Evolutionary conservation across 1,140 invertebrate genomes (phyloP).

Genomic region (Drosophila truncata): DNA sequence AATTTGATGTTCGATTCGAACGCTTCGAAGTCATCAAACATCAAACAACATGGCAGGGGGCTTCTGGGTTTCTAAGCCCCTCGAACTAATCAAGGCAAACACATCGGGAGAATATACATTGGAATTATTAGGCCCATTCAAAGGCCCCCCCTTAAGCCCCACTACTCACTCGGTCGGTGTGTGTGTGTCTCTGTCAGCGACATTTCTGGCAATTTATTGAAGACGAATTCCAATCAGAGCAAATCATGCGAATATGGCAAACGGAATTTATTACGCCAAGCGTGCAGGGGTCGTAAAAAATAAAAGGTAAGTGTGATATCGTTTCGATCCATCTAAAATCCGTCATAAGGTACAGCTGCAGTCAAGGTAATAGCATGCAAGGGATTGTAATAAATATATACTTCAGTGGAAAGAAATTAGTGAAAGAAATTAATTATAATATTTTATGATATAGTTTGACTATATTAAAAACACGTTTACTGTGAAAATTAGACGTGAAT

Average conservation of each 20-base stretch:
- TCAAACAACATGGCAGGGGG: slow-evolving; percentile 30
- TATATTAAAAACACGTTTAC: accelerated
- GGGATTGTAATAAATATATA: not conserved
- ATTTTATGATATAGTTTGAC: too few relatives aligned
- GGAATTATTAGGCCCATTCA: slow-evolving; percentile 40
- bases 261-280: slow-evolving; percentile 71
- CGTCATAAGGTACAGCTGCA: slow-evolving; percentile 8
- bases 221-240: slow-evolving; percentile 78
- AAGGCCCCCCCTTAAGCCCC: slow-evolving; percentile 1
- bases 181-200: slow-evolving; percentile 59
- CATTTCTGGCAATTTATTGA: slow-evolving; percentile 81
- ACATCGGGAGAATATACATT: slow-evolving; percentile 51
- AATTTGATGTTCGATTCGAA: slow-evolving; percentile 77
- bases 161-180: not conserved
- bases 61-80: slow-evolving; percentile 16
- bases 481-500: not conserved
- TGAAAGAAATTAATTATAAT: too few relatives aligned
- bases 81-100: slow-evolving; percentile 71
- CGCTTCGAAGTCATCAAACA: slow-evolving; percentile 49
- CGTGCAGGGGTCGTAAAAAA: slow-evolving; percentile 69
- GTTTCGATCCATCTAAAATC: slow-evolving; percentile 51
- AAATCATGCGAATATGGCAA: slow-evolving; percentile 83
- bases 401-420: not conserved
- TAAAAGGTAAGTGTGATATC: slow-evolving; percentile 84
- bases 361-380: slow-evolving; percentile 4